Conservation (phyloP, 2,113 vertebrate species). For the Apteryx mantelli region DNA sequence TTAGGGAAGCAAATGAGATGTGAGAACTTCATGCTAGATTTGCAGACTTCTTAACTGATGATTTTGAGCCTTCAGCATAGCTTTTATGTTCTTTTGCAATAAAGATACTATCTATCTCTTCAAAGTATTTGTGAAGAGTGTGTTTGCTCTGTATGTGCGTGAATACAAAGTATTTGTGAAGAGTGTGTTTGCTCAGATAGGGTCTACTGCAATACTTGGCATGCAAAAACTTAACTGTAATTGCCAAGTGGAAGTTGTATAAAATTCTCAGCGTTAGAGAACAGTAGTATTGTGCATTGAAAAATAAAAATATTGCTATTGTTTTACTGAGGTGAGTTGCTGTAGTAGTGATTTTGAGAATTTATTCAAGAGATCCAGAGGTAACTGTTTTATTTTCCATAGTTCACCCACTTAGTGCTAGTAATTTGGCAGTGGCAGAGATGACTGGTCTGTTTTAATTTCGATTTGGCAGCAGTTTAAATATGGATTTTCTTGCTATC, state of each 20-base stretch:
- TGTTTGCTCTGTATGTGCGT: neutral
- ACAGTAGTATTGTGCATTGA: neutral
- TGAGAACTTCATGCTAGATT: neutral
- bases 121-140: neutral
- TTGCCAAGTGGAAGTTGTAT: neutral
- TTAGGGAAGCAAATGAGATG: neutral
- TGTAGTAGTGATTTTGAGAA: neutral
- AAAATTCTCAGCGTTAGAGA: neutral
- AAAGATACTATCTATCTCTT: neutral
- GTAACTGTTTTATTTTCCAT: neutral
- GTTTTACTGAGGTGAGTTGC: neutral
- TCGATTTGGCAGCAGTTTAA: neutral
- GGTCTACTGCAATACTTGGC: neutral
- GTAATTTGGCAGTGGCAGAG: neutral
- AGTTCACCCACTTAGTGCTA: neutral
- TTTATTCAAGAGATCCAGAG: neutral
- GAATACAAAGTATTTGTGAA: neutral
- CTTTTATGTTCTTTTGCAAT: neutral
- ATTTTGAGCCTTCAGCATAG: neutral
- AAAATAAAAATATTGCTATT: neutral
- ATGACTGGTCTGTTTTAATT: neutral
- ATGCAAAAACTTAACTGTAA: rapidly evolving
- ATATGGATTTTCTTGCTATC: neutral
- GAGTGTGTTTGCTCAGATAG: neutral
- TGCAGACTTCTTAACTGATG: neutral